Evolutionary conservation across 2,113 vertebrate genomes (phyloP), one percentile per base, ranked within the genome.

Genomic region (Alethe diademata): DNA sequence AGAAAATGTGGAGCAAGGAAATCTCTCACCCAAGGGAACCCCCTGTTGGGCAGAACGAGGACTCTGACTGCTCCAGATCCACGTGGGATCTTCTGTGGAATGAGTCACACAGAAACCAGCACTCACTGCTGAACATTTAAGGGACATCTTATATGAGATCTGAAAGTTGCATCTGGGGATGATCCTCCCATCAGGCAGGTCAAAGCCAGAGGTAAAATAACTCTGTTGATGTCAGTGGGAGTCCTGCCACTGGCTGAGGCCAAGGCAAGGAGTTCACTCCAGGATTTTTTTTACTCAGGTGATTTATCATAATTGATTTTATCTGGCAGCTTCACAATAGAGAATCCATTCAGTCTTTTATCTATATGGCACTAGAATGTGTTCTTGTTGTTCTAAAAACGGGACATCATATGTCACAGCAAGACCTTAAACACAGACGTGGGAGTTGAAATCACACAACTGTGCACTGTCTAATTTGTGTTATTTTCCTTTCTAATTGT

Each of bases 161-260:
- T 54, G 33, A 18, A 54, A 76, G 8, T 2, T 60, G 14, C 14
- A 40, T 76, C 40, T 93, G 42, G 8, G 65, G 53, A 79, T 91
- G 76, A 53, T 95, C 62, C 51, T 95, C 64, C 62, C 48, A 80
- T 56, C 38, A 86, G n/a, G 24, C 60, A 86, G 51, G 43, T 90
- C 4, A 8, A 73, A 90, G 64, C 0, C 51, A 61, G 78, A 70
- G 70, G 58, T 72, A 58, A 88, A 81, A 54, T 73, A 58, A 38
- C 67, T 73, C 38, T 14, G 10, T 54, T 94, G 90, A 91, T 40
- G 24, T 92, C 93, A 95, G 57, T 92, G 92, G 78, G 85, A 95
- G 56, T 57, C 18, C 92, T 94, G 88, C 78, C 81, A 93, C 67
- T 36, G 88, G 47, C 81, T 79, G 58, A 91, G 60, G 51, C 19